These are phyloP conservation scores for Paguma larvata DNA, from an alignment of 2,797 vertebrate genomes.

Conservation along the genomic window DNA sequence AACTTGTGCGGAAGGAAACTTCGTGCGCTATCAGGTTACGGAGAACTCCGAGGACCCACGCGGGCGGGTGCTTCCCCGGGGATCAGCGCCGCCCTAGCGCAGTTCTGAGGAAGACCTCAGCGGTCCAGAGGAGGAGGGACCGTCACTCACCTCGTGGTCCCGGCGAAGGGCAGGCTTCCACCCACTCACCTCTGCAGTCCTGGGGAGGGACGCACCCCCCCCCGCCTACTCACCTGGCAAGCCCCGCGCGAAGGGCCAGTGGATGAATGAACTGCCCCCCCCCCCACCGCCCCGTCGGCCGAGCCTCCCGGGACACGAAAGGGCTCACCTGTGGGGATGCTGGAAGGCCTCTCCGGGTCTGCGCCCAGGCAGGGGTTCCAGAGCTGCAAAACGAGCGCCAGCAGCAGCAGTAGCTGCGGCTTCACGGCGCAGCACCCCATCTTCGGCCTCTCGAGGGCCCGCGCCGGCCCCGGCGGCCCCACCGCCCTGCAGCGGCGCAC, in stretches of 20 bases:
- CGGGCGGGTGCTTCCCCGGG: not conserved
- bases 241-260: not conserved
- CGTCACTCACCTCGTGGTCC: not conserved
- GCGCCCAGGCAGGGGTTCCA: not conserved
- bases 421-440: not conserved
- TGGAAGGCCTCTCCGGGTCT: not conserved
- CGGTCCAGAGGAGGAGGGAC: too few species aligned
- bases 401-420: not conserved
- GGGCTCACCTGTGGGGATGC: constrained; percentile 85
- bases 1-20: not conserved
- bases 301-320: not conserved
- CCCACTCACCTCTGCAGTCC: not conserved
- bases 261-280: constrained; percentile 18
- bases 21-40: accelerated
- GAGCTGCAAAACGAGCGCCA: constrained; percentile 37
- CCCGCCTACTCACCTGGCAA: not conserved
- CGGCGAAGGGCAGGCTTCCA: not conserved
- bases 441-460: not conserved
- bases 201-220: not conserved
- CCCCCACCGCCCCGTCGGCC: not conserved
- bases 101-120: not conserved
- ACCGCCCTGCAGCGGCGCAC: not conserved
- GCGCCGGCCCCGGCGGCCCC: not conserved
- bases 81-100: not conserved
- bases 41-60: accelerated